Conservation (phyloP, 2,888 invertebrate genomes). For the Ichneumoninae sp. region DNA sequence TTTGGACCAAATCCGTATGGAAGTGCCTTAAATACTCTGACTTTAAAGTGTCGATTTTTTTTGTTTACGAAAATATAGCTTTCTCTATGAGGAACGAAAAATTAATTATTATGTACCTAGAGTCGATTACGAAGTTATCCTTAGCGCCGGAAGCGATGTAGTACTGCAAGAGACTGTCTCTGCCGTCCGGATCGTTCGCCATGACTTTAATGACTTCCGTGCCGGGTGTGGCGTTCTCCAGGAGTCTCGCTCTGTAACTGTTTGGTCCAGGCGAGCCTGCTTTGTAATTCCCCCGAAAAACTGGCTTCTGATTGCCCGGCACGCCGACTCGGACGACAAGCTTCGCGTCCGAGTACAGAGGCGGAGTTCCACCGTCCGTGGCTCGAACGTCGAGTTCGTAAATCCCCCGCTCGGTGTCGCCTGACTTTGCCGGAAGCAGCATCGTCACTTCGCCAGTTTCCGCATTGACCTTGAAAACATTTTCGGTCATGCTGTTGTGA, state of each 20-base stretch:
- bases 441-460: slow-evolving; percentile 90
- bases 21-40: too few species aligned
- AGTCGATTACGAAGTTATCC: slow-evolving; percentile 91
- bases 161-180: slow-evolving; percentile 89
- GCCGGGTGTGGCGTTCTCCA: slow-evolving; percentile 90
- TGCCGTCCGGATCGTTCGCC: slow-evolving; percentile 92
- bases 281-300: slow-evolving; percentile 91
- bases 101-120: slow-evolving; percentile 85
- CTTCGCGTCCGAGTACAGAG: slow-evolving; percentile 88
- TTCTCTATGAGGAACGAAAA: too few species aligned
- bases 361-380: slow-evolving; percentile 90
- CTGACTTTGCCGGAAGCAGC: slow-evolving; percentile 88
- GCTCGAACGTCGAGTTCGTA: slow-evolving; percentile 89
- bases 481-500: slow-evolving; percentile 89
- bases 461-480: slow-evolving; percentile 87
- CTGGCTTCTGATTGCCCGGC: slow-evolving; percentile 92
- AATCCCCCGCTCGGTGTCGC: slow-evolving; percentile 91
- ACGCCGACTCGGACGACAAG: slow-evolving; percentile 91
- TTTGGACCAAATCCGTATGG: too few species aligned
- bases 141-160: slow-evolving; percentile 90
- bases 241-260: slow-evolving; percentile 89
- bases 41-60: too few species aligned
- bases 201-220: slow-evolving; percentile 89
- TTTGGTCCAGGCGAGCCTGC: slow-evolving; percentile 88
- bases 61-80: too few species aligned